Base-by-base conservation (phyloP, 2,797 vertebrate species). In the Gymnoscopelus microlampas region DNA sequence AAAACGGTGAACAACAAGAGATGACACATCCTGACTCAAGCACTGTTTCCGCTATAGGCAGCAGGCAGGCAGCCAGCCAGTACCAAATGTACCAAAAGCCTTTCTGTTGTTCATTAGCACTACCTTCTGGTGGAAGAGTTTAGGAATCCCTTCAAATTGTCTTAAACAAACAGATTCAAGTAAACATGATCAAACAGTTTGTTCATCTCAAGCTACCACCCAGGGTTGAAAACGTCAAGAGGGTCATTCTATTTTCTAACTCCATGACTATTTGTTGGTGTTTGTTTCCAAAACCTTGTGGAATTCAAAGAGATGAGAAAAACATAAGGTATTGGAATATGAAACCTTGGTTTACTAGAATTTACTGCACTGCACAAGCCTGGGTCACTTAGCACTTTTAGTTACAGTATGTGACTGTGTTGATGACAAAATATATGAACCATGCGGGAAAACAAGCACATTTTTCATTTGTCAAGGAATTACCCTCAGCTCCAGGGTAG, bases 91-190 rank as follows among this genome's bases (percentile, higher is more conserved):
- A 19, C 24, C 48, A 58, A 59, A 39, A 39, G 35, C 49, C 39
- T 61, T 3, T 51, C 66, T 53, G 63, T 0, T 69, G 14, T 56
- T 53, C 19, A 71, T 74, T 26, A 71, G 19, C 11, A 15, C 6
- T 12, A 51, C 10, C 56, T 60, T 71, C 70, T 66, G 53, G 60
- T 65, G 9, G 48, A 56, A 65, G 56, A 12, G 63, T 67, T 84
- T 35, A 60, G 24, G 9, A 39, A 11, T 66, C 63, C 63, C 76
- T 78, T 71, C 66, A 79, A 68, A 47, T 60, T 32, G 60, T 51
- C 54, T 24, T 61, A 67, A 79, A 80, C 63, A 78, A 35, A 32
- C 49, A 58, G 54, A 74, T 83, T 72, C 58, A 60, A 70, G 69
- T 68, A 78, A 78, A 82, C 73, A 78, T 23, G 35, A 65, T 55